Evolutionary conservation across 2,797 vertebrate genomes (phyloP).

Genomic region (Enteromius fasciolatus): DNA sequence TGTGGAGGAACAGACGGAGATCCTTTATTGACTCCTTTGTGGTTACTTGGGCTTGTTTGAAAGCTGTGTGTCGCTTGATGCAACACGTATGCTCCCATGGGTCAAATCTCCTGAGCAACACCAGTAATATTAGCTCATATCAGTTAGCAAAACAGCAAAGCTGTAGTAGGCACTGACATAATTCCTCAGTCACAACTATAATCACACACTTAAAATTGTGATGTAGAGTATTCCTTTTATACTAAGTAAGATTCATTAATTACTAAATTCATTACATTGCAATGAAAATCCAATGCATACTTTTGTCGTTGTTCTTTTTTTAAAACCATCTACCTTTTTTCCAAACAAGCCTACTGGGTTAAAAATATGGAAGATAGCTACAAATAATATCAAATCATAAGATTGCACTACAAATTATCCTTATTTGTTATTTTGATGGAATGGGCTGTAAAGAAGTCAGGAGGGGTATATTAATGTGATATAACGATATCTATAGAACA

Average conservation of each 20-base stretch:
- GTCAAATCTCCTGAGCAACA: constrained; percentile 63
- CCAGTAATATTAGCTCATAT: constrained; percentile 53
- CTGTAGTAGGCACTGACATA: constrained; percentile 24
- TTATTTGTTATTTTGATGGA: neutral
- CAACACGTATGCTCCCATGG: constrained; percentile 51
- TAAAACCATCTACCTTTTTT: neutral
- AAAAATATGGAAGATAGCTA: neutral
- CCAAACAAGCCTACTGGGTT: neutral
- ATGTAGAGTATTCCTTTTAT: neutral
- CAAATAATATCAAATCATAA: neutral
- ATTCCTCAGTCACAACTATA: constrained; percentile 30
- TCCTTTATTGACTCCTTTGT: constrained; percentile 44
- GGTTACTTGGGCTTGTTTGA: constrained; percentile 54
- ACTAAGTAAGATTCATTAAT: neutral
- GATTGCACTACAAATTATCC: neutral
- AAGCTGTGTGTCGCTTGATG: constrained; percentile 48
- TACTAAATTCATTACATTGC: too few relatives aligned
- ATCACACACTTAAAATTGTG: neutral
- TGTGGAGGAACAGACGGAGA: constrained; percentile 31
- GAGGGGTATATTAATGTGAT: too few relatives aligned
- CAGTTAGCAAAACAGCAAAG: constrained; percentile 56
- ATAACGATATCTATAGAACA: too few relatives aligned
- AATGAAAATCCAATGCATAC: neutral
- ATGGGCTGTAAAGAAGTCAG: too few relatives aligned
- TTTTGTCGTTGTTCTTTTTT: neutral